Base-by-base conservation (phyloP, 2,888 invertebrate genomes). In the Dione juno region DNA sequence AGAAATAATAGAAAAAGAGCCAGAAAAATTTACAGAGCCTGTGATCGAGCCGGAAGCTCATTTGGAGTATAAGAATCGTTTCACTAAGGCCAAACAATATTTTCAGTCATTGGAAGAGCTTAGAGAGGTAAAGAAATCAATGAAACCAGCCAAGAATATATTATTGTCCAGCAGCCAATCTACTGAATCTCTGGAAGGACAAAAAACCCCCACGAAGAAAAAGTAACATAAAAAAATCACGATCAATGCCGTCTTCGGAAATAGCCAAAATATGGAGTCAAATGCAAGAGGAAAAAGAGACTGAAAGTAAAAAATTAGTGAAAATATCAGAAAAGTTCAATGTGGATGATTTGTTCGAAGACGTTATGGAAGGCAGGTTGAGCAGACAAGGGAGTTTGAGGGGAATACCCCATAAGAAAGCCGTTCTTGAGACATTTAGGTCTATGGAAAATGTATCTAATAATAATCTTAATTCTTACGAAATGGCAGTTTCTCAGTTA, bases 241-340 rank as follows among this genome's bases (percentile, higher is more conserved):
- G 87, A 77, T 90, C 93, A 1, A 81, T 92, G 85, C 90, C 92
- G 0, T 90, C 93, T n/a, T 84, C 89, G 9, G 91, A 93, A 82
- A 85, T 93, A 76, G 85, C 89, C 0, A 89, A 90, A 74, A 84
- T 84, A 70, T 91, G 88, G 90, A 84, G 81, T 58, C 83, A 92
- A 76, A 78, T 91, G 74, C 86, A 90, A 74, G 85, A 85, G 64
- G 81, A 78, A 61, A 80, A 85, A 40, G 81, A 81, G 45, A 69
- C 72, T 5, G 73, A 74, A 6, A 77, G 74, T 69, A 81, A 81
- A 9, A 91, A 88, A 80, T 81, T 92, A 10, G 85, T 90, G 1
- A 94, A 92, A 76, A 92, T 94, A 78, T 93, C 93, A 1, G 94
- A 94, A 75, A 93, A 94, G 75, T 94, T 94, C 74, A 88, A 92